Evolutionary conservation across 2,888 invertebrate species (phyloP), one percentile per base, ranked within the genome.

Genomic region (Psylliodes chrysocephalus): DNA sequence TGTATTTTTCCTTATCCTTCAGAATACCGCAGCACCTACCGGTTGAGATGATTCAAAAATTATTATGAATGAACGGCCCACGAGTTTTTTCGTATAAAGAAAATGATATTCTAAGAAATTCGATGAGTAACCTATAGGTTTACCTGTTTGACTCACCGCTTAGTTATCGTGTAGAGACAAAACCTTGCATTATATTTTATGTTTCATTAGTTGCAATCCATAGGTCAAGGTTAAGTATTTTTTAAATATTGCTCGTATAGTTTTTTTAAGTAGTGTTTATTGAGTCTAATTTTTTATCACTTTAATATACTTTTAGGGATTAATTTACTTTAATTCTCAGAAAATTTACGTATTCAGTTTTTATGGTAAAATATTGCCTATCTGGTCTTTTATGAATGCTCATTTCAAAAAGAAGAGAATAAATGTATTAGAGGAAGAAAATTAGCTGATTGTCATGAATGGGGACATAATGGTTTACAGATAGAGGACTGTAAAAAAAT

Each of bases 41-140:
- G 12, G 19, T 3, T 2, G 0, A 46, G 22, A 22, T 46, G 46
- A 46, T 19, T 46, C 46, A 46, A 46, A 46, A 25, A 25, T 22
- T 46, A 46, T 46, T 46, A 46, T 46, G 46, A 46, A 46, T 46
- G 46, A 46, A 46, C 46, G 14, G n/a, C 46, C 46, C 46, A 46
- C 46, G 46, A 19, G 19, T 19, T 25, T 46, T 19, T 22, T 46
- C 46, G 10, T 46, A n/a, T 19, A 46, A 46, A 46, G 46, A 46
- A 44, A 46, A 46, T 17, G 25, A 5, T 25, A 46, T 46, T 46
- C 46, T 46, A 10, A 6, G 46, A 46, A 46, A 5, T 5, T 2
- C 2, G 2, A 46, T 46, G 46, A 46, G 46, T 46, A 46, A 46
- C 14, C n/a, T n/a, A 7, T 46, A n/a, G 22, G 35, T 35, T 12